Base-by-base conservation (phyloP, 92 coral and sea anemone species). In the Hydrozoanthus gracilis region DNA sequence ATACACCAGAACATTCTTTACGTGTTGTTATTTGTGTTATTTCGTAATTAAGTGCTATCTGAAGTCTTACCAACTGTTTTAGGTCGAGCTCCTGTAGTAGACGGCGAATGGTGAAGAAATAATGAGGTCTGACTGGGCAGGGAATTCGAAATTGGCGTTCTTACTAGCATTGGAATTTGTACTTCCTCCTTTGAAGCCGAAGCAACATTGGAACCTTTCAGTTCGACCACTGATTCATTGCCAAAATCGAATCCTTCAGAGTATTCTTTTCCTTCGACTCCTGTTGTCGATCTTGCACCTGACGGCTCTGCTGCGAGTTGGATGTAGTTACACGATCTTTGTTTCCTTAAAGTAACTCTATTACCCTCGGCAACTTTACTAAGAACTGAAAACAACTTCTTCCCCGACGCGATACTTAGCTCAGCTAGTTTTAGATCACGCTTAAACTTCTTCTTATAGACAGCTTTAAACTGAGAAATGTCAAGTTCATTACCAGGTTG, bases 381-480 rank as follows among this genome's bases (percentile, higher is more conserved):
- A 5, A 89, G 69, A 71, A 79, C 76, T 10, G 48, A n/a, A 15
- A 3, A 8, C 3, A 85, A 15, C 71, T 78, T 78, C 51, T 16
- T 72, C 39, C 51, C 61, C 58, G 20, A 6, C 6, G 14, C 82
- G 18, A 89, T 0, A 27, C 2, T 27, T 27, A 27, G 35, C 51
- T 65, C 56, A 54, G 65, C 4, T 73, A 68, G 79, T 8, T 71
- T 79, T 62, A 86, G 70, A 6, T 47, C 18, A 7, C 72, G 65
- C 45, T 79, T 51, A 71, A 86, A 89, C 72, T 78, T 85, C 12
- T 13, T 47, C 73, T 89, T 46, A 56, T 89, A 86, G 35, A 52
- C 83, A 45, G 12, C 8, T 70, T 18, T 51, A 62, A 89, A 86
- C 45, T 4, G 20, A 69, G 82, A 51, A 12, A 73, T 70, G 15